Conservation (phyloP, 2,888 invertebrate species). For the Biston betularia region DNA sequence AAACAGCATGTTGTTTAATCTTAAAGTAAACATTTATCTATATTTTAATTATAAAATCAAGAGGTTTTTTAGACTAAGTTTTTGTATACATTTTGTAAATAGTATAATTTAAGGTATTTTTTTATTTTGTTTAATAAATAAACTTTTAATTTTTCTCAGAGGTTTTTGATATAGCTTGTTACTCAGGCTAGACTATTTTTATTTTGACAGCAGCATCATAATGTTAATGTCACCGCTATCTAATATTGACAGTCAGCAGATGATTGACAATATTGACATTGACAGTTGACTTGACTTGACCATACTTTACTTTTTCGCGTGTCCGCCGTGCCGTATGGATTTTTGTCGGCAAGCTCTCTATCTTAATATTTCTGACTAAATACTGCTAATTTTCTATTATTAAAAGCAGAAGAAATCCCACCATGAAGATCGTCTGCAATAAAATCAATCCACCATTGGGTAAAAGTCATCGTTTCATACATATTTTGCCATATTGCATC, state of each 20-base stretch:
- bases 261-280: neutral
- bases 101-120: too few species aligned
- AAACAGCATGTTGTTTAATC: too few species aligned
- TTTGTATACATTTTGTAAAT: too few species aligned
- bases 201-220: neutral
- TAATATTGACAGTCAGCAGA: slow-evolving; percentile 7
- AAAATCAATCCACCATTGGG: slow-evolving; percentile 83
- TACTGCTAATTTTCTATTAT: slow-evolving; percentile 28
- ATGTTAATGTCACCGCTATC: too few species aligned
- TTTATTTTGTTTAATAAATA: too few species aligned
- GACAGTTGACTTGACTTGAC: slow-evolving; percentile 28
- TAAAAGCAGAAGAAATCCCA: slow-evolving; percentile 37
- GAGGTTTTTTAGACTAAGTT: too few species aligned
- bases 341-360: slow-evolving; percentile 33
- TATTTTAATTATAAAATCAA: too few species aligned
- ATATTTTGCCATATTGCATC: slow-evolving; percentile 54
- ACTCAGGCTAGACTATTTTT: too few species aligned
- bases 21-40: too few species aligned
- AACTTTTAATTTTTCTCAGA: too few species aligned
- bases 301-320: neutral
- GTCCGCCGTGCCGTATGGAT: slow-evolving; percentile 11
- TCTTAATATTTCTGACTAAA: slow-evolving; percentile 41
- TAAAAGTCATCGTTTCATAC: slow-evolving; percentile 55
- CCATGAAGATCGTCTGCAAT: slow-evolving; percentile 78
- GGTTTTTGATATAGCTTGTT: too few species aligned